These are phyloP conservation scores for Distichodus sexfasciatus DNA, from an alignment of 2,797 vertebrate species.

Conservation along the genomic window DNA sequence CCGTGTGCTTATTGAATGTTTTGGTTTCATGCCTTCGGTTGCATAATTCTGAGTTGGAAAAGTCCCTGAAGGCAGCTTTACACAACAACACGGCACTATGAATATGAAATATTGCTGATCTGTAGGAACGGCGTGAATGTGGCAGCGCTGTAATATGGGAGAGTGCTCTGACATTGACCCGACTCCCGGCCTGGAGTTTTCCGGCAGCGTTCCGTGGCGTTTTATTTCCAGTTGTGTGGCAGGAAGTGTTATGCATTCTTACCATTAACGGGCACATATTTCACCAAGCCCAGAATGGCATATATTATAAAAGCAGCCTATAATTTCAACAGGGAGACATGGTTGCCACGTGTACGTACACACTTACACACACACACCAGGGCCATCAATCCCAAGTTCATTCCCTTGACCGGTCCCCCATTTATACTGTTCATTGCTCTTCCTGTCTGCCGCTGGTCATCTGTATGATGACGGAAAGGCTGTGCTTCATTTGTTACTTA, in stretches of 20 bases:
- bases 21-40: background rate
- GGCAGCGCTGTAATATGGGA: background rate
- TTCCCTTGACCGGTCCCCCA: background rate
- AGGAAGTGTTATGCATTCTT: constrained; percentile 19
- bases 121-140: background rate
- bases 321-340: constrained; percentile 33
- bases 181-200: background rate
- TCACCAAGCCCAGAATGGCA: constrained; percentile 2
- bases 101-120: background rate
- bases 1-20: background rate
- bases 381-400: constrained; percentile 11
- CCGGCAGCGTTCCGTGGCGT: background rate
- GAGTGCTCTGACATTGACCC: background rate
- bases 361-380: background rate
- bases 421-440: background rate
- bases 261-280: constrained; percentile 15
- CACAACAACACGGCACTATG: background rate
- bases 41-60: background rate
- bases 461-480: background rate
- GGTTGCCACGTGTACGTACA: background rate
- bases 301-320: constrained; percentile 19
- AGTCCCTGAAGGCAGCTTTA: background rate
- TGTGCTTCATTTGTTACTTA: background rate
- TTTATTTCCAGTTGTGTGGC: constrained; percentile 10
- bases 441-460: constrained; percentile 1